These are phyloP conservation scores for Phoxinus phoxinus DNA, from an alignment of 2,113 vertebrate species.

Conservation along the genomic window DNA sequence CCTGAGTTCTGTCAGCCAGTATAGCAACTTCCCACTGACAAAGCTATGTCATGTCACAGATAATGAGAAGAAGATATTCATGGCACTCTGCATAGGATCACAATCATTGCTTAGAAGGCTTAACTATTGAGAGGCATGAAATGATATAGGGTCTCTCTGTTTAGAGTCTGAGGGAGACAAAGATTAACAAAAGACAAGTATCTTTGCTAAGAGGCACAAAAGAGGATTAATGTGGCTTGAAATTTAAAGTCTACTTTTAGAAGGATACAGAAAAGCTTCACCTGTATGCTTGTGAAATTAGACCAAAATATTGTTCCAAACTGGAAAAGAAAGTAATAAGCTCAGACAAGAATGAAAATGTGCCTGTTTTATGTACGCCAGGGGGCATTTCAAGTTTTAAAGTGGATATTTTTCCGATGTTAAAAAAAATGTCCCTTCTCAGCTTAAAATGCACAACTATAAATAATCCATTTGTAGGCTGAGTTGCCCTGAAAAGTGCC, in stretches of 20 bases:
- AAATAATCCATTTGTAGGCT: not conserved
- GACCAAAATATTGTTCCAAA: constrained; percentile 33
- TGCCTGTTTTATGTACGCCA: not conserved
- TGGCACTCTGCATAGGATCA: constrained; percentile 48
- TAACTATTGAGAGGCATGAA: constrained; percentile 49
- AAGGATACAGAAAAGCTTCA: constrained; percentile 38
- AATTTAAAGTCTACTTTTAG: constrained; percentile 55
- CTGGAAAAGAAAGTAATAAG: constrained; percentile 1
- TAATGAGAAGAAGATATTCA: constrained; percentile 33
- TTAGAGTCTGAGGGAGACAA: constrained; percentile 40
- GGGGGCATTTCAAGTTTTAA: not conserved
- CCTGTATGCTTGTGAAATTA: constrained; percentile 44
- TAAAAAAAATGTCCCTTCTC: not conserved
- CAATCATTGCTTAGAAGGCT: constrained; percentile 47
- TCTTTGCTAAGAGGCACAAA: constrained; percentile 42
- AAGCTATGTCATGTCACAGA: constrained; percentile 25
- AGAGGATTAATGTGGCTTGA: constrained; percentile 58
- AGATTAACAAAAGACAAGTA: constrained; percentile 42
- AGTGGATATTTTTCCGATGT: not conserved
- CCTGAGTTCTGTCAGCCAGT: constrained; percentile 36
- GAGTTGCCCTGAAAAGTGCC: not conserved
- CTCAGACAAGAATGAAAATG: not conserved
- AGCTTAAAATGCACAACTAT: not conserved
- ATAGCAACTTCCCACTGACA: constrained; percentile 41
- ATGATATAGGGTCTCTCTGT: constrained; percentile 43